Percentiles rank a stretch among this genome's conserved stretches.
These are phyloP conservation scores for Ochlodes sylvanus DNA, from an alignment of 2,888 invertebrate genomes.

Conservation along the genomic window DNA sequence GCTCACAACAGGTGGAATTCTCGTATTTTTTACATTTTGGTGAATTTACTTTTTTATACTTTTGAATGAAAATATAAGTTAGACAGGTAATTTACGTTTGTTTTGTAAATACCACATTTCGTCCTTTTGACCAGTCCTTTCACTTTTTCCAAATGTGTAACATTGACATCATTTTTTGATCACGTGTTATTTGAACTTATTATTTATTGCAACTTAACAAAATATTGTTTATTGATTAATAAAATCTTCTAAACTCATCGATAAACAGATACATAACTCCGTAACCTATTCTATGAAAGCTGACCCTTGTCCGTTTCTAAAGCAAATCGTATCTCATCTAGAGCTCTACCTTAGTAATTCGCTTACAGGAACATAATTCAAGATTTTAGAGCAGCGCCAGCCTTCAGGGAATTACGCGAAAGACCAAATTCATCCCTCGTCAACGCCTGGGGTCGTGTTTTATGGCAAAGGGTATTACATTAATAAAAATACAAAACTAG, in stretches of 20 bases:
- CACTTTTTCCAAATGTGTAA: too few species aligned
- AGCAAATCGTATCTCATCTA: constrained; percentile 68
- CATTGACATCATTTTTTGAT: too few species aligned
- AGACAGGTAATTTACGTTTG: too few species aligned
- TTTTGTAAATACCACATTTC: too few species aligned
- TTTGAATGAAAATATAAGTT: too few species aligned
- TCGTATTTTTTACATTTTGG: not conserved
- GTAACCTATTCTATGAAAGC: not conserved
- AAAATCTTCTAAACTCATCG: not conserved
- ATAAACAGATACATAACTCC: not conserved
- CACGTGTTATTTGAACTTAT: too few species aligned
- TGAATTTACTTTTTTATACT: too few species aligned
- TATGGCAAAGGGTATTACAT: constrained; percentile 56
- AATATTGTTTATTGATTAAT: too few species aligned
- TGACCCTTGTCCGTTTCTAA: constrained; percentile 56
- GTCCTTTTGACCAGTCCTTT: too few species aligned
- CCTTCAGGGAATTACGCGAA: constrained; percentile 67
- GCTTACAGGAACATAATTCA: constrained; percentile 68
- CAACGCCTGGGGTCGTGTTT: constrained; percentile 63
- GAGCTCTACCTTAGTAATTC: constrained; percentile 66
- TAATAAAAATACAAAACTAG: constrained; percentile 22
- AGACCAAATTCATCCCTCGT: constrained; percentile 70
- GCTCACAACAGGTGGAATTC: constrained; percentile 30
- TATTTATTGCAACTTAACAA: too few species aligned
- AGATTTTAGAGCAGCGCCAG: constrained; percentile 62